Conservation (phyloP, 1,140 invertebrate species). For the Lysiphlebus fabarum region DNA sequence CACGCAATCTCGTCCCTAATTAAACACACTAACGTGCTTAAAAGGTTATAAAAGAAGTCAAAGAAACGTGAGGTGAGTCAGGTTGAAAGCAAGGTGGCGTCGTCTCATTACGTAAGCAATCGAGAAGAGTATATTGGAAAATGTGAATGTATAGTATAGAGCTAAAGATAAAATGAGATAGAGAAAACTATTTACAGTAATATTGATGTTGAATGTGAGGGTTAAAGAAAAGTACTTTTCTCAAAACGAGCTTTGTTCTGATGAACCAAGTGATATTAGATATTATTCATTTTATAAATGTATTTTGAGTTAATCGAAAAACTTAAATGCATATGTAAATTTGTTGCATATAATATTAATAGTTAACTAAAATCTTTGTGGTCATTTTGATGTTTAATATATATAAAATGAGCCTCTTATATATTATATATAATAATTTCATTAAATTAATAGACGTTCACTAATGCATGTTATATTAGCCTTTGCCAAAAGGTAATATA, state of each 20-base stretch:
- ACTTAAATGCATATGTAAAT: too few species aligned
- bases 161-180: too few species aligned
- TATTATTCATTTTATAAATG: too few species aligned
- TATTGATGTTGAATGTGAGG: too few species aligned
- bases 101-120: constrained; percentile 27
- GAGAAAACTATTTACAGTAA: too few species aligned
- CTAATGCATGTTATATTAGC: neutral
- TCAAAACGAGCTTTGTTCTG: too few species aligned
- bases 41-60: too few species aligned
- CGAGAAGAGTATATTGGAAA: constrained; percentile 2
- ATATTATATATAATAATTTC: constrained; percentile 13
- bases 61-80: constrained; percentile 6
- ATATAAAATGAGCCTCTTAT: constrained; percentile 13
- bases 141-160: neutral
- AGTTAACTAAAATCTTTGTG: neutral
- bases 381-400: neutral
- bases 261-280: too few species aligned
- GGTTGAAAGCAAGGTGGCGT: constrained; percentile 5
- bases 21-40: constrained; percentile 6
- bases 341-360: too few species aligned
- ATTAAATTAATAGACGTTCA: constrained; percentile 17
- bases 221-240: too few species aligned
- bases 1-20: constrained; percentile 24
- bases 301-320: too few species aligned
- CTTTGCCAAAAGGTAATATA: neutral